Percentiles rank a stretch among this genome's conserved stretches.
Evolutionary conservation across 2,113 vertebrate species (phyloP).

Genomic region (Neopipo cinnamomea): DNA sequence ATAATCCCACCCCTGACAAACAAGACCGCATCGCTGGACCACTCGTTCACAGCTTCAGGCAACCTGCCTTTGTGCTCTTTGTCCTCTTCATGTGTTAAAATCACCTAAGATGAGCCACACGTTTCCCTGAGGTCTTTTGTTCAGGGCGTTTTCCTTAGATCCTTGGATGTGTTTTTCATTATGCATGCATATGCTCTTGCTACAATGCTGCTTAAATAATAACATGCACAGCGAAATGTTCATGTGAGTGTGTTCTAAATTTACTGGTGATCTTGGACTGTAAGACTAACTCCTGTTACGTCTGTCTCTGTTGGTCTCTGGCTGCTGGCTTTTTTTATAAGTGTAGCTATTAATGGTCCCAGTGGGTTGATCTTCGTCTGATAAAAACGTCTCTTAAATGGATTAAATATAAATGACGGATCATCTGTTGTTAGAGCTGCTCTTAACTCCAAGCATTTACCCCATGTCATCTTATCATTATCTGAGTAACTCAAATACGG

Average conservation of each 20-base stretch:
- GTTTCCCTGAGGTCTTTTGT: background rate
- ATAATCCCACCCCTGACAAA: background rate
- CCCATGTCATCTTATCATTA: background rate
- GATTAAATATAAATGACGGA: background rate
- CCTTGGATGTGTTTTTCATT: background rate
- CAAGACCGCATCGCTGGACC: fast-evolving
- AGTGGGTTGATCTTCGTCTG: conserved; percentile 5
- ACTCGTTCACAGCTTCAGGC: background rate
- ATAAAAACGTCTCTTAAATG: background rate
- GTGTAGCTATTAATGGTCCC: conserved; percentile 38
- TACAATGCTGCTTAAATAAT: conserved; percentile 4
- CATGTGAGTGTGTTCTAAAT: conserved; percentile 26
- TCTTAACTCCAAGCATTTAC: background rate
- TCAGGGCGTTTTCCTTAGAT: background rate
- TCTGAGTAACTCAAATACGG: background rate
- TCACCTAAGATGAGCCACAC: background rate
- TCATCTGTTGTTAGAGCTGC: background rate
- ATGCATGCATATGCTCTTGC: background rate
- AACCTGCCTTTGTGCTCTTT: background rate
- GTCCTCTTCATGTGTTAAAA: background rate
- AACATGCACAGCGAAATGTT: background rate
- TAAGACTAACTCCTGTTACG: background rate
- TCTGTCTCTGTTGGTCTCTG: conserved; percentile 19
- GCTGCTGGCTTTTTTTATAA: conserved; percentile 15
- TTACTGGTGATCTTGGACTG: conserved; percentile 7